These are phyloP conservation scores for Vulpes vulpes DNA, from an alignment of 2,113 vertebrate genomes.

Conservation along the genomic window DNA sequence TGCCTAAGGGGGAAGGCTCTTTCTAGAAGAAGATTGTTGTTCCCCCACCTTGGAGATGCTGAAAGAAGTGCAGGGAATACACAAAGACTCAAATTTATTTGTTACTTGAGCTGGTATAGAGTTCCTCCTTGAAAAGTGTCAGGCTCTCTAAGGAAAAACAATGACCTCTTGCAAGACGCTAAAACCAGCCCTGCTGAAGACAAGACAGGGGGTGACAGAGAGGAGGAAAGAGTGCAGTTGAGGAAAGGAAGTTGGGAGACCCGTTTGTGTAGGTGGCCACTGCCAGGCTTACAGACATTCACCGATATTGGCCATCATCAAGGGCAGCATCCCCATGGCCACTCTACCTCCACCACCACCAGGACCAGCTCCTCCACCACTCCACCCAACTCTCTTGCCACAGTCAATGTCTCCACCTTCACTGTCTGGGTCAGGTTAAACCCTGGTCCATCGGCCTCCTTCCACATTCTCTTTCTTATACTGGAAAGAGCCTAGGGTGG, in stretches of 20 bases:
- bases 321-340: neutral
- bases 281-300: fast-evolving
- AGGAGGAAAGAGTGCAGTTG: neutral
- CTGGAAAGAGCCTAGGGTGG: neutral
- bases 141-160: neutral
- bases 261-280: fast-evolving
- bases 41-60: neutral
- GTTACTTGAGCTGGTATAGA: neutral
- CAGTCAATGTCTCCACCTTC: neutral
- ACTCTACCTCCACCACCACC: neutral
- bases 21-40: neutral
- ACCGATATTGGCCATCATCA: neutral
- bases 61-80: neutral
- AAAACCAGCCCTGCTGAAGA: neutral
- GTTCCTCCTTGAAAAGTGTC: neutral
- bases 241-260: neutral
- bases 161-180: neutral
- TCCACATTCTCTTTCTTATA: neutral
- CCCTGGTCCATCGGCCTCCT: neutral
- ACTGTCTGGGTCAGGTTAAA: neutral
- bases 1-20: neutral
- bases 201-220: neutral
- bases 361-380: neutral
- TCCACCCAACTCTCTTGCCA: neutral
- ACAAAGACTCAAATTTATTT: neutral